Evolutionary conservation across 2,113 vertebrate species (phyloP).

Genomic region (Prunella himalayana): DNA sequence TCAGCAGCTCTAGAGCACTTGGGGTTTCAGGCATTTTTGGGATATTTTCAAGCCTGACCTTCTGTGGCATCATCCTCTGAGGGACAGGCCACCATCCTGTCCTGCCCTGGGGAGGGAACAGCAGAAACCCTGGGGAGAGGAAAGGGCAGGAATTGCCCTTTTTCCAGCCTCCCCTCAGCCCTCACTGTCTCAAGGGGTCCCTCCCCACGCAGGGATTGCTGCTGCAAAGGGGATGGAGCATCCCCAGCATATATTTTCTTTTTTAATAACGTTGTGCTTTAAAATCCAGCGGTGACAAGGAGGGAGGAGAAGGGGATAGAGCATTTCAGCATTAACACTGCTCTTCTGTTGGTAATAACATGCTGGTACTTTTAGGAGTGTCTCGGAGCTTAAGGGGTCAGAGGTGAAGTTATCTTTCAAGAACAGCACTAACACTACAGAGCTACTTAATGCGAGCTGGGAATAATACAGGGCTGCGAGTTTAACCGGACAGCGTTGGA

Average conservation of each 20-base stretch:
- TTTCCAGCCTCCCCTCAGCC: neutral
- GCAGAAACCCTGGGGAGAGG: neutral
- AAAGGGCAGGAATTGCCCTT: neutral
- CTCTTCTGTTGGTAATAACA: conserved; percentile 47
- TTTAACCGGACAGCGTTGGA: conserved; percentile 43
- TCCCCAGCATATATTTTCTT: neutral
- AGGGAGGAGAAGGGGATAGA: conserved; percentile 60
- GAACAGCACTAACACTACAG: conserved; percentile 52
- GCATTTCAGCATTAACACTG: conserved; percentile 23
- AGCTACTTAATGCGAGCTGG: conserved; percentile 21
- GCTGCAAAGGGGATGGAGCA: neutral
- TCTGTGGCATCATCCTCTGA: rapidly evolving
- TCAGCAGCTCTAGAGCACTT: neutral
- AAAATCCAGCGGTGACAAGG: conserved; percentile 3
- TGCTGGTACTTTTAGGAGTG: conserved; percentile 48
- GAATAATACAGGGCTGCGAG: conserved; percentile 30
- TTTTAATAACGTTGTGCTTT: conserved; percentile 1
- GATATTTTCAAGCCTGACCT: neutral
- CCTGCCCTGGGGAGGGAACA: neutral
- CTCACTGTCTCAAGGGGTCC: neutral
- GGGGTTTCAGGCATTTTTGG: neutral
- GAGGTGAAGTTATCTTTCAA: conserved; percentile 61
- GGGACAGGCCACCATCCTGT: rapidly evolving
- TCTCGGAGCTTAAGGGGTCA: conserved; percentile 49
- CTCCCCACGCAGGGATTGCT: neutral